Conservation (phyloP, 2,113 vertebrate species). For the Tyrannus savana region DNA sequence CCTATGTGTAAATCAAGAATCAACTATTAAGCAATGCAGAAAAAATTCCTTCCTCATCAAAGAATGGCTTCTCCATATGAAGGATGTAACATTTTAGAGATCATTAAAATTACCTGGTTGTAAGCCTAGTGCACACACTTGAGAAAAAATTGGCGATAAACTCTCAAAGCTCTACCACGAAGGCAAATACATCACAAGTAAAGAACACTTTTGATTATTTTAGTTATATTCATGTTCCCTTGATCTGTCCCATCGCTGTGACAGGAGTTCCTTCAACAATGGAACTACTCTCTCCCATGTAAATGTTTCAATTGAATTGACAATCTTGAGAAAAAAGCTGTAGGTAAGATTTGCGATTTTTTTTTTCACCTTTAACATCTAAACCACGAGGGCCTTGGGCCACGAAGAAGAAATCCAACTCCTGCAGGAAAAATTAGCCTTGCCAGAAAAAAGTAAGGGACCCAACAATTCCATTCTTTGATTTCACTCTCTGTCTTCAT, state of each 20-base stretch:
- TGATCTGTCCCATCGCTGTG: neutral
- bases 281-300: neutral
- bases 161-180: neutral
- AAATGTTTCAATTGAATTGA: neutral
- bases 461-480: neutral
- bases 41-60: neutral
- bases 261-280: neutral
- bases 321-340: neutral
- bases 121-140: neutral
- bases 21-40: neutral
- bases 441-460: neutral
- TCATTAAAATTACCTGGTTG: neutral
- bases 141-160: neutral
- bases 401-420: neutral
- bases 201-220: neutral
- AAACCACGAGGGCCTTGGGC: neutral
- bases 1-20: neutral
- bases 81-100: neutral
- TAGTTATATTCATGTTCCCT: neutral
- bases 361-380: neutral
- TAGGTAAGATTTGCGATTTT: neutral
- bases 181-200: neutral
- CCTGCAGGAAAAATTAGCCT: neutral
- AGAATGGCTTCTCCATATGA: neutral
- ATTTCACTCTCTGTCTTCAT: neutral